Base-by-base conservation (phyloP, 2,888 invertebrate species). In the Macropis europaea region DNA sequence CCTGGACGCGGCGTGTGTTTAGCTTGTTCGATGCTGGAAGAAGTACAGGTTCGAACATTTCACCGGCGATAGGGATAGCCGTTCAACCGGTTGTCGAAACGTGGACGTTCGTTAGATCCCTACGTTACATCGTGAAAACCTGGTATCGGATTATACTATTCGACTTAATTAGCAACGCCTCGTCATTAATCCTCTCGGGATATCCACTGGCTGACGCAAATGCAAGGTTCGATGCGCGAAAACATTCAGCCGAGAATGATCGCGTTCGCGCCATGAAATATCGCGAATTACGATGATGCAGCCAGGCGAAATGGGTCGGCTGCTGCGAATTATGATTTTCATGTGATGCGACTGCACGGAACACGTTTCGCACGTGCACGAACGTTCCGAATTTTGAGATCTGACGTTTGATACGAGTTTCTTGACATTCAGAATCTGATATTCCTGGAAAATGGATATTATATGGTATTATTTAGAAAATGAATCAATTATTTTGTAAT, bases 121-220 rank as follows among this genome's bases (percentile, higher is more conserved):
- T 40, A 22, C 22, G 32, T 40, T 32, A 26, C 52, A 48, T 59
- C 62, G 69, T 47, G 70, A 64, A 64, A 75, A 11, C 61, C 19
- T 43, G 30, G 36, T 17, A 34, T 52, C 36, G 19, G 38, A 45
- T 62, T 73, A 63, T 71, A 53, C 69, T 69, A 67, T 68, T 77
- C 77, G 67, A 73, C 76, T 76, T 84, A 84, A 84, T 84, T 84
- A 84, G 76, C 76, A 66, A 68, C 61, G 70, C 72, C 69, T 60
- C 70, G 63, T 77, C 82, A 79, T 82, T 82, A 81, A 82, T 84
- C 71, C 76, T 75, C 52, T 63, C 61, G 73, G 38, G 54, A 50
- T 57, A 59, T 45, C 50, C 67, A 54, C 28, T 24, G 11, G 19
- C 28, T 50, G 59, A 62, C 56, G 61, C 56, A 43, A 50, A 61